These are phyloP conservation scores for Andrena trimmerana DNA, from an alignment of 2,888 invertebrate genomes.

Conservation along the genomic window DNA sequence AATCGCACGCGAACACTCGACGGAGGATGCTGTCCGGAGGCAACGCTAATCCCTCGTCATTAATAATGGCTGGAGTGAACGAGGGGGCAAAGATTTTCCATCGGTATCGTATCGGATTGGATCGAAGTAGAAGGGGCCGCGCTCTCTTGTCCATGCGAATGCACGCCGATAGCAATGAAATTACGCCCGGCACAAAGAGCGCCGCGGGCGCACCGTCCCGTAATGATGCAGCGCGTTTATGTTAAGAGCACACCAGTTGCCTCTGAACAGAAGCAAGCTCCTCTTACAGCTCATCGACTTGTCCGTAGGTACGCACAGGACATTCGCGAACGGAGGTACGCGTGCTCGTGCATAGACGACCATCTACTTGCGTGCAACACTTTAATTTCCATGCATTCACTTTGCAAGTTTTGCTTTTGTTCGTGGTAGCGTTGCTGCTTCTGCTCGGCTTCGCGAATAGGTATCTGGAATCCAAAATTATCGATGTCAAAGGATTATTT, in stretches of 20 bases:
- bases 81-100: conserved; percentile 51
- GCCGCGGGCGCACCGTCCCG: conserved; percentile 77
- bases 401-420: not conserved
- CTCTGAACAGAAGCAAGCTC: conserved; percentile 76
- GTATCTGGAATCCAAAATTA: too few relatives aligned
- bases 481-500: too few relatives aligned
- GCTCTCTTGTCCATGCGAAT: conserved; percentile 53
- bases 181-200: conserved; percentile 79
- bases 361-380: not conserved
- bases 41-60: conserved; percentile 26
- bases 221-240: conserved; percentile 81
- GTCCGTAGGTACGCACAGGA: conserved; percentile 6
- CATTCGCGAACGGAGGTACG: conserved; percentile 12
- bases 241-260: conserved; percentile 74
- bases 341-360: not conserved
- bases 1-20: not conserved
- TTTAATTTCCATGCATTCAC: not conserved
- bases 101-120: conserved; percentile 46
- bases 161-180: conserved; percentile 80
- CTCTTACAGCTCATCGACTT: conserved; percentile 68
- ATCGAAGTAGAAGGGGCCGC: conserved; percentile 44
- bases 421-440: too few relatives aligned
- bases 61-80: conserved; percentile 50
- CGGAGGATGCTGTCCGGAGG: not conserved
- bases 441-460: too few relatives aligned